Evolutionary conservation across 1,140 invertebrate genomes (phyloP).

Genomic region (Rhagoletis pomonella): DNA sequence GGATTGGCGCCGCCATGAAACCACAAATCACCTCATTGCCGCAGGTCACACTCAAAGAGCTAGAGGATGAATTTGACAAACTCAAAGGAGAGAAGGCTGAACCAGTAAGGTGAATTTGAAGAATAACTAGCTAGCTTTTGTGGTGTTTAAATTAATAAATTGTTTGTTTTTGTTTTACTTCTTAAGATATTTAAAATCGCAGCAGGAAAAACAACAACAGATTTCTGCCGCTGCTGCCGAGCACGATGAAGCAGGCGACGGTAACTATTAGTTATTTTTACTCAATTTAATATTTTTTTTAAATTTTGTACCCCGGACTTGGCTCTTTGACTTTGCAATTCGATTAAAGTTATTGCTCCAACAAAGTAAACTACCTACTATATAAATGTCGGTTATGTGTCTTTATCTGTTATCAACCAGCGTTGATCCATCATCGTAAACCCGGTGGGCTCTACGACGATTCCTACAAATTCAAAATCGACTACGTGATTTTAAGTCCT

Average conservation of each 20-base stretch:
- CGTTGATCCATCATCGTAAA: no score
- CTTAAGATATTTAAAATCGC: constrained; percentile 87
- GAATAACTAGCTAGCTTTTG: neutral
- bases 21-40: constrained; percentile 91
- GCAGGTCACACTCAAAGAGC: constrained; percentile 90
- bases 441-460: no score
- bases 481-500: no score
- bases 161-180: constrained; percentile 13
- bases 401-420: no score
- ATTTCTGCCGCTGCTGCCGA: constrained; percentile 77
- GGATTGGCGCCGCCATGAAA: constrained; percentile 91
- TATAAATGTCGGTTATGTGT: no score
- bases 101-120: constrained; percentile 76
- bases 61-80: constrained; percentile 91
- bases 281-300: neutral
- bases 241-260: constrained; percentile 75
- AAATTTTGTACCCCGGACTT: neutral
- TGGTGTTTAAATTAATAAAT: constrained; percentile 11
- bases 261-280: constrained; percentile 61
- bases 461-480: no score
- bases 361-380: no score
- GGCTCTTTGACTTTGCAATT: no score
- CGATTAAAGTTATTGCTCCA: no score
- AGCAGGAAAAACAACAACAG: constrained; percentile 86
- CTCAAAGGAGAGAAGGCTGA: constrained; percentile 81